phyloP scores from a whole-genome alignment of 2,113 vertebrate genomes.

The Psephotus haematonotus region DNA sequence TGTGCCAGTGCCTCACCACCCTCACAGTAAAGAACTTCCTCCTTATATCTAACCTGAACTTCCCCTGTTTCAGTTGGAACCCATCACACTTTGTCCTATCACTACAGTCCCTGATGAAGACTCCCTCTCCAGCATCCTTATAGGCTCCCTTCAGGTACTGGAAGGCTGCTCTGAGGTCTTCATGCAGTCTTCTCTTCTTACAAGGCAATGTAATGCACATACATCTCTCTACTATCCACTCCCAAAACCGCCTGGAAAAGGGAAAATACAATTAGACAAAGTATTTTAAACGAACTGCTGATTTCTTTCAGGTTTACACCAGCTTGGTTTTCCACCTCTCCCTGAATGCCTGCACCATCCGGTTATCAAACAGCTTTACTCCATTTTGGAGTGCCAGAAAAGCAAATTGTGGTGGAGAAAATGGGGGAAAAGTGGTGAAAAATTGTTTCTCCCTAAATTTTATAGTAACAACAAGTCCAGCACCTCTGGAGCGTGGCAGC shows the following conservation, averaged over 20 bases:
- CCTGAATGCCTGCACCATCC: neutral
- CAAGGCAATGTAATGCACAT: neutral
- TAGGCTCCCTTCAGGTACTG: neutral
- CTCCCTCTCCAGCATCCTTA: neutral
- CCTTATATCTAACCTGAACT: neutral
- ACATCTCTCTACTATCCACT: neutral
- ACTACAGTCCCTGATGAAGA: neutral
- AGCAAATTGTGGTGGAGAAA: neutral
- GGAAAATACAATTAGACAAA: neutral
- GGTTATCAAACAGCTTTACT: neutral
- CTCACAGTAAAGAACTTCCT: neutral
- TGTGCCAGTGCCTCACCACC: neutral
- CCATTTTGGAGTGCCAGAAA: neutral
- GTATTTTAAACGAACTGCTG: neutral
- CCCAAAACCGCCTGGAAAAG: neutral
- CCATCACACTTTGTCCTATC: no score
- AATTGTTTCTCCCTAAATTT: neutral
- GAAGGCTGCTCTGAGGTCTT: neutral
- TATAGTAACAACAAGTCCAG: neutral
- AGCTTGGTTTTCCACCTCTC: neutral
- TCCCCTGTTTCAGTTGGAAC: neutral
- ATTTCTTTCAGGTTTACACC: neutral
- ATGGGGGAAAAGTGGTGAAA: neutral
- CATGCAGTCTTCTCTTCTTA: neutral
- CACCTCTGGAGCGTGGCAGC: neutral